Conservation (phyloP, 2,888 invertebrate genomes). For the Geotrupes spiniger region DNA sequence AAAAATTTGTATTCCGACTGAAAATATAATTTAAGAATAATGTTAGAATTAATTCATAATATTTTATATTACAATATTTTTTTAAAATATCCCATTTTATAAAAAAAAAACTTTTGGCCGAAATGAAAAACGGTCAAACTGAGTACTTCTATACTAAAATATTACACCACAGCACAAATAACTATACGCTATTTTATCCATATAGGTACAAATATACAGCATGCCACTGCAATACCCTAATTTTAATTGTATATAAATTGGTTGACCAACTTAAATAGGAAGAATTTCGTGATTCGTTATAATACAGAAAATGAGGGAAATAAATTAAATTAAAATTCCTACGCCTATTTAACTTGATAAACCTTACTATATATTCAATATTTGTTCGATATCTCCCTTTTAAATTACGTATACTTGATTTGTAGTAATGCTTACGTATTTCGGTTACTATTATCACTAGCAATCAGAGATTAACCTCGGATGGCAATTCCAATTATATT, state of each 20-base stretch:
- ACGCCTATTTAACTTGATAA: constrained; percentile 17
- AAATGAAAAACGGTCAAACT: constrained; percentile 39
- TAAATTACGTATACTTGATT: constrained; percentile 48
- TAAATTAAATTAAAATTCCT: constrained; percentile 3
- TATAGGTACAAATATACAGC: constrained; percentile 54
- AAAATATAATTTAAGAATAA: constrained; percentile 43
- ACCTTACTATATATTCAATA: constrained; percentile 9
- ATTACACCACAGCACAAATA: constrained; percentile 55
- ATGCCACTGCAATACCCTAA: constrained; percentile 46
- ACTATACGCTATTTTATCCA: constrained; percentile 52
- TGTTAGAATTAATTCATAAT: constrained; percentile 17
- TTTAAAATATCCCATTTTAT: constrained; percentile 17
- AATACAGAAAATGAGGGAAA: constrained; percentile 6
- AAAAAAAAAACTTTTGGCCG: constrained; percentile 21
- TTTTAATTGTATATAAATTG: constrained; percentile 26
- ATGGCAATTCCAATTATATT: constrained; percentile 36
- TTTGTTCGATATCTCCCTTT: constrained; percentile 24
- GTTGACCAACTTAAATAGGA: constrained; percentile 40
- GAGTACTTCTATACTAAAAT: constrained; percentile 48
- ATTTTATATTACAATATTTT: constrained; percentile 21
- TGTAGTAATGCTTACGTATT: constrained; percentile 49
- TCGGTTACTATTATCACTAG: constrained; percentile 45
- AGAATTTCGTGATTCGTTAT: constrained; percentile 2
- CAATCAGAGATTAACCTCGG: constrained; percentile 31
- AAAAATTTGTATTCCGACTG: constrained; percentile 34